Percentiles rank a stretch among this genome's conserved stretches.
Evolutionary conservation across 2,113 vertebrate genomes (phyloP).

Genomic region (Cryptoleucopteryx plumbea): DNA sequence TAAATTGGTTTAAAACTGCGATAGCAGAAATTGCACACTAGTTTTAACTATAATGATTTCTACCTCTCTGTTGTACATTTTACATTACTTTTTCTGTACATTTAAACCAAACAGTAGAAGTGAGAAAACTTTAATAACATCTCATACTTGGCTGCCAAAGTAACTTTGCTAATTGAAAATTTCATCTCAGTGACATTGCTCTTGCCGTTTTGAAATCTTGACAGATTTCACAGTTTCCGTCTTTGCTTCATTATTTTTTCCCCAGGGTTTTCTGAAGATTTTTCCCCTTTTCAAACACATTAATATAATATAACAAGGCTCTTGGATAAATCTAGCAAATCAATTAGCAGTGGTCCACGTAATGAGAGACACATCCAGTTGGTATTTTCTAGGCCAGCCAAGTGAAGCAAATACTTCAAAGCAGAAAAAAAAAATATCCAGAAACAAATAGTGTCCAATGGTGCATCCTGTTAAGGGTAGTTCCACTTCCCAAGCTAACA

Average conservation of each 20-base stretch:
- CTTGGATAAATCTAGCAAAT: not conserved
- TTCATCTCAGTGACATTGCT: not conserved
- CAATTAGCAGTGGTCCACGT: not conserved
- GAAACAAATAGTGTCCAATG: not conserved
- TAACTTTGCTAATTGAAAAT: not conserved
- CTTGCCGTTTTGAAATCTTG: not conserved
- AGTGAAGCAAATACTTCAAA: not conserved
- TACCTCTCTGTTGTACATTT: not conserved
- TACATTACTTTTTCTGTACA: not conserved
- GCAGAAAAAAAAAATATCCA: not conserved
- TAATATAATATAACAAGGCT: not conserved
- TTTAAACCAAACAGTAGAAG: not conserved
- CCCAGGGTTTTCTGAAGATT: not conserved
- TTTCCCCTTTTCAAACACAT: not conserved
- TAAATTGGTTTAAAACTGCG: not conserved
- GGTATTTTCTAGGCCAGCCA: not conserved
- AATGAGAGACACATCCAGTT: not conserved
- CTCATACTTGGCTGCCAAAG: not conserved
- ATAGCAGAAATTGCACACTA: not conserved
- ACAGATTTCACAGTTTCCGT: not conserved
- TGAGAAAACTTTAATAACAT: not conserved
- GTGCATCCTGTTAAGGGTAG: not conserved
- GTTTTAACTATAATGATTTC: not conserved
- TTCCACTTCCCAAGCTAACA: not conserved
- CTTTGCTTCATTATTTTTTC: not conserved